Percentiles rank a stretch among this genome's conserved stretches.
Evolutionary conservation across 2,888 invertebrate genomes (phyloP).

Genomic region (Oligia strigilis): DNA sequence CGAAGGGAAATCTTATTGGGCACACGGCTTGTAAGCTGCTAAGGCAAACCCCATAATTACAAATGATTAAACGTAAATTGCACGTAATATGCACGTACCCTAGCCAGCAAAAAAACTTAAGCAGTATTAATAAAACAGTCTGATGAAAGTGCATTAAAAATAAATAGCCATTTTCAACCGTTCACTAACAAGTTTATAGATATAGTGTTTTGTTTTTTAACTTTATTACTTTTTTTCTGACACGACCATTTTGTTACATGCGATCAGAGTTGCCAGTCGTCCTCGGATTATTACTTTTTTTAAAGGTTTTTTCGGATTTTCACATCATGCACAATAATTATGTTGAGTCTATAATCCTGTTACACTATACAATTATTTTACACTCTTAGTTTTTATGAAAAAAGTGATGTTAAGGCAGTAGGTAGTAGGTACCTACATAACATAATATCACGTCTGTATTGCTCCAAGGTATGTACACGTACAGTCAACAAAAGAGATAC

Average conservation of each 20-base stretch:
- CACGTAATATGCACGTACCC: conserved; percentile 5
- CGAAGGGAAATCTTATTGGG: neutral
- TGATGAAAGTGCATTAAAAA: conserved; percentile 51
- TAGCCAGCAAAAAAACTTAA: conserved; percentile 40
- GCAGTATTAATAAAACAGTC: conserved; percentile 41
- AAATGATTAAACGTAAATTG: neutral
- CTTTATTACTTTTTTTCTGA: conserved; percentile 8
- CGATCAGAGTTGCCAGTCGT: conserved; percentile 20
- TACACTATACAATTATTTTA: neutral
- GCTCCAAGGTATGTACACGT: too few species aligned
- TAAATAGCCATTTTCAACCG: conserved; percentile 48
- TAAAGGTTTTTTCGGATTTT: neutral
- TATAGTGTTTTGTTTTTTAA: conserved; percentile 39
- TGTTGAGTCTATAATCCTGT: neutral
- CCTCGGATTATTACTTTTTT: neutral
- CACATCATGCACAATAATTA: neutral
- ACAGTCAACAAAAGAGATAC: too few species aligned
- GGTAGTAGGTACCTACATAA: neutral
- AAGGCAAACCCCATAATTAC: neutral
- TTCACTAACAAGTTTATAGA: conserved; percentile 54
- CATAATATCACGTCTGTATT: neutral
- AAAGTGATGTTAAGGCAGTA: neutral
- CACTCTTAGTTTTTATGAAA: neutral
- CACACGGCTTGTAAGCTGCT: neutral
- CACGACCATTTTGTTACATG: conserved; percentile 40